Evolutionary conservation across 1,140 invertebrate species (phyloP).

Genomic region (Plutomurus gul): DNA sequence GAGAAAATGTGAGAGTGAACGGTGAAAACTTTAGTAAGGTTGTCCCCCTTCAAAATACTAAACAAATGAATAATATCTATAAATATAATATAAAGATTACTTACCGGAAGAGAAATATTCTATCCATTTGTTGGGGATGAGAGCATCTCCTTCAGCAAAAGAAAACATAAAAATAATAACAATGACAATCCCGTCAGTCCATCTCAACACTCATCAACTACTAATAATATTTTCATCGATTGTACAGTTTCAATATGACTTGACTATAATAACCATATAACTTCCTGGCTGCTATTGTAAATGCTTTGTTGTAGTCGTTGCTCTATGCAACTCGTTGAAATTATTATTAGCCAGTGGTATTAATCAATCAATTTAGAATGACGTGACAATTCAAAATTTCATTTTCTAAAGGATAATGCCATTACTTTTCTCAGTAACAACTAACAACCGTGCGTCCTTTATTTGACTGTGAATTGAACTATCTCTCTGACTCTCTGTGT

Average conservation of each 20-base stretch:
- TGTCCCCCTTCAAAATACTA: too few species aligned
- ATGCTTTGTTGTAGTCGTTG: too few species aligned
- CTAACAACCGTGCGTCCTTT: background rate
- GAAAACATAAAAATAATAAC: background rate
- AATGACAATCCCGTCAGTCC: background rate
- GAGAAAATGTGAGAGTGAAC: too few species aligned
- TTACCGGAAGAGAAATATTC: slow-evolving; percentile 62
- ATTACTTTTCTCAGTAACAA: background rate
- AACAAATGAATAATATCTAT: too few species aligned
- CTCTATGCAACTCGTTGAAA: too few species aligned
- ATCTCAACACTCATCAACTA: background rate
- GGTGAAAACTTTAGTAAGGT: too few species aligned
- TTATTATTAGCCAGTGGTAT: background rate
- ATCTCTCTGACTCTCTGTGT: background rate
- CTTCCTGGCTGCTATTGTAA: too few species aligned
- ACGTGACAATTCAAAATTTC: background rate
- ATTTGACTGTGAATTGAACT: background rate
- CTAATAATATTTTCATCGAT: background rate
- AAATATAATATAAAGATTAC: too few species aligned
- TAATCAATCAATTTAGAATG: slow-evolving; percentile 22
- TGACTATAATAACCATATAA: too few species aligned
- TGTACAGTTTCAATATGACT: too few species aligned
- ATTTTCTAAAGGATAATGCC: background rate
- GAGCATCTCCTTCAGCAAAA: slow-evolving; percentile 55
- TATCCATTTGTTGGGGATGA: slow-evolving; percentile 62